Evolutionary conservation across 1,140 invertebrate species (phyloP), one percentile per base, ranked within the genome.

Genomic region (Monochamus saltuarius): DNA sequence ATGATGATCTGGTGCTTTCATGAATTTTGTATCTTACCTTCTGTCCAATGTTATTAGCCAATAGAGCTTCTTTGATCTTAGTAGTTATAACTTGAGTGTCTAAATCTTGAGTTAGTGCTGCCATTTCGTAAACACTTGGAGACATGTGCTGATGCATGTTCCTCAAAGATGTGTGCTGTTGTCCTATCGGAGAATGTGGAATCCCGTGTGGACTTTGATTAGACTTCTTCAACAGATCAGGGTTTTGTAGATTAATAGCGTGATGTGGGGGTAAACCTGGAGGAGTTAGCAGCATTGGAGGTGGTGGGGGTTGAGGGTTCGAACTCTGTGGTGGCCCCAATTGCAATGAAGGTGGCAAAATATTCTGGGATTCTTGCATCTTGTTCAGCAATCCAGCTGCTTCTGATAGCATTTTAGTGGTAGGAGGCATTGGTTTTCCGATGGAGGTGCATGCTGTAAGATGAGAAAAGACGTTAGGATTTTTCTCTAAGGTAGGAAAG

Each of bases 41-140:
- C 80, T 99, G 97, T 1, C 96, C 96, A 67, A 98, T 95, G 71
- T 98, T 98, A 72, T 98, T 97, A 8, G 95, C 95, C 37, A 98
- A 80, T 0, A 98, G 80, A 0, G 95, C 93, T 77, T 98, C 96
- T 75, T 98, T 99, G 71, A 98, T 97, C 76, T 95, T 94, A 0
- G 94, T 97, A 0, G 96, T 98, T 61, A 98, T 95, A 4, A 89
- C 89, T 75, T 98, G 93, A 0, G 97, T 98, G 74, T 99, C 96
- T 29, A 99, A 83, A 73, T 98, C 95, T 67, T 95, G 93, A 0
- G 95, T 97, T 6, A 98, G 82, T 2, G 95, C 95, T 3, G 95
- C 94, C 89, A 98, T 95, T 78, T 98, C 95, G 75, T 96, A 97
- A 0, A 96, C 92, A 65, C 89, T 92, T 1, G 87, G 91, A 17